Percentiles rank a stretch among this genome's conserved stretches.
phyloP scores from a whole-genome alignment of 2,113 vertebrate species.

The Gnathonemus longibarbis region DNA sequence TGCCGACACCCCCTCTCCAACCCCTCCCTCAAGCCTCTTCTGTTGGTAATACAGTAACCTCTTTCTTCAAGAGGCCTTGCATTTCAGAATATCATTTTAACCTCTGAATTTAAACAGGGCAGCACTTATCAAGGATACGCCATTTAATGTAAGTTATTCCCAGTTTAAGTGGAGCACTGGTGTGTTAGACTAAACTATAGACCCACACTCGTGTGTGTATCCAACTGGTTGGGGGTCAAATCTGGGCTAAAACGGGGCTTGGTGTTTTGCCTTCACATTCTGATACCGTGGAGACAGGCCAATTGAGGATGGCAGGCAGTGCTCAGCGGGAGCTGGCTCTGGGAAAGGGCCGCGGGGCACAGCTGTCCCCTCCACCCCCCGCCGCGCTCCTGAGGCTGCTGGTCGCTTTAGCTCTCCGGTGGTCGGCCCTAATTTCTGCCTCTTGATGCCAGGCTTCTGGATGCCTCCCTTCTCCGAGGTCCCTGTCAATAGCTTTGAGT shows the following conservation, averaged over 20 bases:
- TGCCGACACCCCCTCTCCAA: background rate
- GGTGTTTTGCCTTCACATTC: background rate
- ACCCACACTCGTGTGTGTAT: background rate
- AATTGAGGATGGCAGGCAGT: background rate
- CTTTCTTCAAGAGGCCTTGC: background rate
- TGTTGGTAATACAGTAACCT: background rate
- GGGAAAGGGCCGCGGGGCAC: background rate
- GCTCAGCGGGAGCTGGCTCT: background rate
- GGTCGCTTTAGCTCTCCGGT: background rate
- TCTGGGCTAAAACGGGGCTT: background rate
- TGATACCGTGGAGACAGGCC: background rate
- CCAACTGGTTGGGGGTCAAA: background rate
- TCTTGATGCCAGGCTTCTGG: background rate
- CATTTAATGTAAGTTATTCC: background rate
- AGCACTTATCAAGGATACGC: background rate
- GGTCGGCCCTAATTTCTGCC: slow-evolving; percentile 4
- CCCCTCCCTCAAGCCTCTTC: background rate
- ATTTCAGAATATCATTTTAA: background rate
- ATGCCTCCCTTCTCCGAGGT: background rate
- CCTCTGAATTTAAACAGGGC: background rate
- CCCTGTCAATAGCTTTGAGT: background rate
- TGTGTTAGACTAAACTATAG: background rate
- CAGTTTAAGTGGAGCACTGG: background rate
- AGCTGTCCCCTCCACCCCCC: background rate
- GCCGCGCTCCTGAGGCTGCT: background rate